Evolutionary conservation across 1,140 invertebrate species (phyloP), one percentile per base, ranked within the genome.

Genomic region (Geopemphigus sp.): DNA sequence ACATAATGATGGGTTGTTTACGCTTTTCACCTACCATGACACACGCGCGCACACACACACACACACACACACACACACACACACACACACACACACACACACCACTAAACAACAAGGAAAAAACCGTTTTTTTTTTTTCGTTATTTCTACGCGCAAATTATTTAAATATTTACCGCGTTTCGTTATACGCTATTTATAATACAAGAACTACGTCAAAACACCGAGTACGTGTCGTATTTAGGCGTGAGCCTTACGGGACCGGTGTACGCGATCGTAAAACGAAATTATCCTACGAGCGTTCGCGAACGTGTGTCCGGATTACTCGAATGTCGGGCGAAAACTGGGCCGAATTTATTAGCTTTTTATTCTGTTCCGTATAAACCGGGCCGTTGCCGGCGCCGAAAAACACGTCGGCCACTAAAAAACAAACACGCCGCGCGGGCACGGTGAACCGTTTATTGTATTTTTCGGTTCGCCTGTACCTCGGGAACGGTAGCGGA

Each of bases 141-240:
- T 39, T 39, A 54, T 19, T 2, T 54, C 19, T 19, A 64, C 19
- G n/a, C 32, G 39, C 32, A 29, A 64, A 10, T 22, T 64, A 15
- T 64, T 64, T n/a, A 64, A 64, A 64, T 39, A 39, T 64, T 64
- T 64, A 64, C 63, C 14, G 29, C 29, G 1, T 64, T 11, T 64
- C 64, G 47, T 68, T 45, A 68, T 68, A 68, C 24, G 64, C 24
- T 68, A 64, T 68, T 68, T 68, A 68, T 68, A 68, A 47, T 32
- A 68, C 47, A 68, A 68, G 12, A 68, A 68, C 29, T 64, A 4
- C n/a, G n/a, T 5, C 39, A 39, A 45, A 39, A 15, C 6, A 47
- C 32, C 1, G 39, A n/a, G 5, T 22, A 68, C 64, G 39, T 68
- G 39, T 47, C 22, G 39, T 68, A 68, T n/a, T 66, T 68, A 32